Evolutionary conservation across 2,888 invertebrate genomes (phyloP).

Genomic region (Sphecodes monilicornis): DNA sequence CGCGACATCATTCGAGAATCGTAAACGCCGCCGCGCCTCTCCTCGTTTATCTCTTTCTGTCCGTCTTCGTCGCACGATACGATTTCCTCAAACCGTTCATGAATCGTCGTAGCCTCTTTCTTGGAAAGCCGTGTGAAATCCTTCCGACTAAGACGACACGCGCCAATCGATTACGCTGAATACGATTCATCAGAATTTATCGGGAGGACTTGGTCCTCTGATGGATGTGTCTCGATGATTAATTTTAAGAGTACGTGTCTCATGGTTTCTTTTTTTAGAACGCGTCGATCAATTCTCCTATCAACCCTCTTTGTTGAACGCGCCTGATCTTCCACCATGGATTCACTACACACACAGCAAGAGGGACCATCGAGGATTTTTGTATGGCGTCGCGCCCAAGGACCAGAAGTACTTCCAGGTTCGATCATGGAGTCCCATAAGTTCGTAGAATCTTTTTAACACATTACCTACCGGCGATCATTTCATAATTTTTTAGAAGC

Average conservation of each 20-base stretch:
- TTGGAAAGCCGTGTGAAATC: constrained; percentile 3
- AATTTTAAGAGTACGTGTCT: background rate
- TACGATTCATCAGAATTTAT: constrained; percentile 17
- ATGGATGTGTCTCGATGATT: constrained; percentile 13
- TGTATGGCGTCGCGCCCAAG: constrained; percentile 93
- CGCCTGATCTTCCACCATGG: constrained; percentile 95
- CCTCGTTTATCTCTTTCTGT: background rate
- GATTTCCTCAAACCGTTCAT: background rate
- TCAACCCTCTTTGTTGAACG: constrained; percentile 90
- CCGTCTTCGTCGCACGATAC: background rate
- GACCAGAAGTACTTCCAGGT: constrained; percentile 85
- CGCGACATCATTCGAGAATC: constrained; percentile 43
- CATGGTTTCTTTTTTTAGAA: constrained; percentile 80
- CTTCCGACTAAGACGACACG: background rate
- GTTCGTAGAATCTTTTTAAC: background rate
- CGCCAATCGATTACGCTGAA: constrained; percentile 32
- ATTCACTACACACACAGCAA: constrained; percentile 93
- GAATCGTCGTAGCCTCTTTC: background rate
- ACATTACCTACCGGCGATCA: background rate
- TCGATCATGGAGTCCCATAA: background rate
- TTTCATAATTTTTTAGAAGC: background rate
- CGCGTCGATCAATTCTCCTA: constrained; percentile 87
- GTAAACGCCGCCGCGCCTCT: background rate
- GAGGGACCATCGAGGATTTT: constrained; percentile 91
- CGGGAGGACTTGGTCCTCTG: background rate